A percentile compares a stretch with the other conserved stretches of the same genome.
phyloP scores from a whole-genome alignment of 2,113 vertebrate genomes.

The Uria lomvia region DNA sequence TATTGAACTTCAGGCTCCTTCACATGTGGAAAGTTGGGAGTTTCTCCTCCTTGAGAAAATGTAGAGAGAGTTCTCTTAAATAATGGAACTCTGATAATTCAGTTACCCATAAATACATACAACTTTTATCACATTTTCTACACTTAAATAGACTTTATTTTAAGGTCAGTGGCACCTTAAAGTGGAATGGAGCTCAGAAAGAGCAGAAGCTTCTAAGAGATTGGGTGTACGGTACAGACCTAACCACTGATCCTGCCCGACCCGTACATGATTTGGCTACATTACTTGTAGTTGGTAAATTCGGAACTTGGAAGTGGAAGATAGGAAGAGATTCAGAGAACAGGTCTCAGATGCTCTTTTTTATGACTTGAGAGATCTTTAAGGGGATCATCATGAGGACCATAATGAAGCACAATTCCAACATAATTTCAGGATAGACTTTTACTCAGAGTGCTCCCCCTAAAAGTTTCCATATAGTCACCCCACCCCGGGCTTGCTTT shows the following conservation, averaged over 20 bases:
- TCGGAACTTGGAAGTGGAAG: background rate
- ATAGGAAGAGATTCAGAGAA: background rate
- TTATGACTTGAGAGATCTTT: background rate
- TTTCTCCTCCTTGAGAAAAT: background rate
- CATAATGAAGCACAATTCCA: background rate
- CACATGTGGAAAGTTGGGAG: background rate
- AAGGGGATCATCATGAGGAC: background rate
- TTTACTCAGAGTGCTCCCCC: background rate
- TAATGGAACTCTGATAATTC: background rate
- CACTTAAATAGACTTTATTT: background rate
- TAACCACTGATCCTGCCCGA: background rate
- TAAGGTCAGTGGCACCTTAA: background rate
- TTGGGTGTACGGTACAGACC: background rate
- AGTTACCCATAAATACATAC: background rate
- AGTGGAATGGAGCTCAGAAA: background rate
- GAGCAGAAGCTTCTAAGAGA: background rate
- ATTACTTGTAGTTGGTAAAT: background rate
- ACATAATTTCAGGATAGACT: background rate
- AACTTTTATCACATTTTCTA: background rate
- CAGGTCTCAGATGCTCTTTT: background rate
- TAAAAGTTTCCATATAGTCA: background rate
- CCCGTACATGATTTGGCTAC: fast-evolving
- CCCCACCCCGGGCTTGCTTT: background rate
- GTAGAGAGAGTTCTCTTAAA: background rate
- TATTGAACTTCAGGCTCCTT: background rate